These are phyloP conservation scores for Harpegnathos saltator DNA, from an alignment of 1,140 invertebrate genomes.

Conservation along the genomic window DNA sequence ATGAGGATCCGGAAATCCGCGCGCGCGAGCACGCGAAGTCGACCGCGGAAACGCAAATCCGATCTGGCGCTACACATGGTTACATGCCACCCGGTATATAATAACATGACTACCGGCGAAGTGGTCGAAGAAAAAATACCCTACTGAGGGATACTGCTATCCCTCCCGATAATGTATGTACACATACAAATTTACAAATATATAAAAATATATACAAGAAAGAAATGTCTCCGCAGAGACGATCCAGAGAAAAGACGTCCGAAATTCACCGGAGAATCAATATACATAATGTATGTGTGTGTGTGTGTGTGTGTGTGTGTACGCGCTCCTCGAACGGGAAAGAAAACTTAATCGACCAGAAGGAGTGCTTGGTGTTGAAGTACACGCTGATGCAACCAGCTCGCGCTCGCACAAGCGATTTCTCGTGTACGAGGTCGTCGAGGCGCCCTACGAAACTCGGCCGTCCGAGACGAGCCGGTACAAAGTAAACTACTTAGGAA, in stretches of 20 bases:
- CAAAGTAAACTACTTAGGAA: slow-evolving; percentile 23
- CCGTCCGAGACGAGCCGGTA: not conserved
- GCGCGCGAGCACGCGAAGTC: too few species aligned
- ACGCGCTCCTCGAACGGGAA: not conserved
- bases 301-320: not conserved
- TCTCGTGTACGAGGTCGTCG: not conserved
- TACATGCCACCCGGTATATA: too few species aligned
- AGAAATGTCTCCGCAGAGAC: slow-evolving; percentile 34
- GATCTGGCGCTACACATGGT: too few species aligned
- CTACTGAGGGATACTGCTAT: not conserved
- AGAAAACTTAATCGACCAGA: slow-evolving; percentile 27
- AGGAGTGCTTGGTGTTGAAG: slow-evolving; percentile 8
- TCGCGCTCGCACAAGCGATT: not conserved
- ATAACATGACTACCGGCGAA: not conserved
- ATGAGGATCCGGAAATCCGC: too few species aligned
- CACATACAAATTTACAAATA: slow-evolving; percentile 53
- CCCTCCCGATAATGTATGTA: slow-evolving; percentile 31
- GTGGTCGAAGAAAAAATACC: slow-evolving; percentile 34
- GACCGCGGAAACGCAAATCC: slow-evolving; percentile 2
- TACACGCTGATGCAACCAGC: not conserved
- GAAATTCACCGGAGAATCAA: too few species aligned
- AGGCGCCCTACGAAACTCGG: not conserved
- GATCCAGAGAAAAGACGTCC: not conserved
- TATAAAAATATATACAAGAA: slow-evolving; percentile 54
- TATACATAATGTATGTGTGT: not conserved